Evolutionary conservation across 2,888 invertebrate genomes (phyloP).

Genomic region (Limenitis camilla): DNA sequence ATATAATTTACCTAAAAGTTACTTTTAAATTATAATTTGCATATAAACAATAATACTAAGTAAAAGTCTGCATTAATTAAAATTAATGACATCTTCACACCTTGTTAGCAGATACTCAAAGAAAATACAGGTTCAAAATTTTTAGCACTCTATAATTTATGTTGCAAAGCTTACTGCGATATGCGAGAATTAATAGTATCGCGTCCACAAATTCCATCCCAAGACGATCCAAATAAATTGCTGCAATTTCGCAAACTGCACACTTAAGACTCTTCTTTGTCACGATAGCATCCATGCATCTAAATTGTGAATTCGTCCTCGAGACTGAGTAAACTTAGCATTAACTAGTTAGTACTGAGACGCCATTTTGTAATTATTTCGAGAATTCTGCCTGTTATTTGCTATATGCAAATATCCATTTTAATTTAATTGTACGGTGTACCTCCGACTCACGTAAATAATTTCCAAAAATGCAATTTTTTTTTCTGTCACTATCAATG

Average conservation of each 20-base stretch:
- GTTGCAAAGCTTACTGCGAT: slow-evolving; percentile 11
- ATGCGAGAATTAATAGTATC: slow-evolving; percentile 25
- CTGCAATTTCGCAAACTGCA: slow-evolving; percentile 29
- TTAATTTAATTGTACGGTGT: background rate
- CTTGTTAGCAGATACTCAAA: too few relatives aligned
- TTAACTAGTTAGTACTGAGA: background rate
- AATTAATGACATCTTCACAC: too few relatives aligned
- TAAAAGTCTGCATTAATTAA: too few relatives aligned
- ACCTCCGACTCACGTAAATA: too few relatives aligned
- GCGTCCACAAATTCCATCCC: slow-evolving; percentile 29
- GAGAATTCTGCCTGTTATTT: background rate
- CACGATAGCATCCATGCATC: slow-evolving; percentile 28
- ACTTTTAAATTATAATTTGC: background rate
- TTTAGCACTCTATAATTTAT: background rate
- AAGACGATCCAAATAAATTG: slow-evolving; percentile 29
- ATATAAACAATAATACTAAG: background rate
- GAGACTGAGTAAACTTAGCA: slow-evolving; percentile 1
- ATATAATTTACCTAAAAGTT: background rate
- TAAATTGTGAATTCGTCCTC: slow-evolving; percentile 21
- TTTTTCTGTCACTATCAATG: too few relatives aligned
- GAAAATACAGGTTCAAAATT: background rate
- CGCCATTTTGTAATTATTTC: background rate
- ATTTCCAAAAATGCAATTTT: too few relatives aligned
- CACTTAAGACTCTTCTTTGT: slow-evolving; percentile 27
- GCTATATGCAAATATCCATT: background rate